A percentile compares a stretch with the other conserved stretches of the same genome.
Conservation (phyloP, 2,113 vertebrate species). For the Oreotrochilus melanogaster region DNA sequence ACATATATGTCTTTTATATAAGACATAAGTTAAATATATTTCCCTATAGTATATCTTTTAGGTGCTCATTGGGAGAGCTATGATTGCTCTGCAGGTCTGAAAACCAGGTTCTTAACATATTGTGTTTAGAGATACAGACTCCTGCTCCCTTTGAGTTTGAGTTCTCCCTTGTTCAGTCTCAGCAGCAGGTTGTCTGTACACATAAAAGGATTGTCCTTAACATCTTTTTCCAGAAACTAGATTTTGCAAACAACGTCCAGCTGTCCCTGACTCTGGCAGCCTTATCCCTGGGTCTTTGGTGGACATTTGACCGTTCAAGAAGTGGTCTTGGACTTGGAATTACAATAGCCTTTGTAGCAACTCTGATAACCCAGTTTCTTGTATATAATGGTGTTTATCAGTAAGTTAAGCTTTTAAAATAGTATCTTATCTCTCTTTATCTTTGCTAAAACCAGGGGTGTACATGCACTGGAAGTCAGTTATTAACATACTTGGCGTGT, state of each 20-base stretch:
- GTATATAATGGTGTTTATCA: conserved; percentile 88
- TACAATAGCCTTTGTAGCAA: conserved; percentile 85
- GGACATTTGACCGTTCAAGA: conserved; percentile 86
- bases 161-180: neutral
- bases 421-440: neutral
- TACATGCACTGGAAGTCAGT: neutral
- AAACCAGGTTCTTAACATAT: neutral
- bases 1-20: neutral
- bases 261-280: conserved; percentile 85
- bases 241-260: conserved; percentile 86
- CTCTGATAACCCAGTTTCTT: conserved; percentile 85
- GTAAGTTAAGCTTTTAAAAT: conserved; percentile 69
- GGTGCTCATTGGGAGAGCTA: neutral
- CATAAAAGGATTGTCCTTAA: conserved; percentile 69
- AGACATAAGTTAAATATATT: neutral
- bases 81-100: neutral
- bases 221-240: conserved; percentile 79
- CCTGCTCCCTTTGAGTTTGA: neutral
- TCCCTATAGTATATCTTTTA: neutral
- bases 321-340: conserved; percentile 88
- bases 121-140: neutral
- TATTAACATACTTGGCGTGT: neutral
- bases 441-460: neutral
- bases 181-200: neutral
- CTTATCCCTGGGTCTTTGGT: conserved; percentile 85